Base-by-base conservation (phyloP, 2,797 vertebrate species). In the Scolopax rusticola region DNA sequence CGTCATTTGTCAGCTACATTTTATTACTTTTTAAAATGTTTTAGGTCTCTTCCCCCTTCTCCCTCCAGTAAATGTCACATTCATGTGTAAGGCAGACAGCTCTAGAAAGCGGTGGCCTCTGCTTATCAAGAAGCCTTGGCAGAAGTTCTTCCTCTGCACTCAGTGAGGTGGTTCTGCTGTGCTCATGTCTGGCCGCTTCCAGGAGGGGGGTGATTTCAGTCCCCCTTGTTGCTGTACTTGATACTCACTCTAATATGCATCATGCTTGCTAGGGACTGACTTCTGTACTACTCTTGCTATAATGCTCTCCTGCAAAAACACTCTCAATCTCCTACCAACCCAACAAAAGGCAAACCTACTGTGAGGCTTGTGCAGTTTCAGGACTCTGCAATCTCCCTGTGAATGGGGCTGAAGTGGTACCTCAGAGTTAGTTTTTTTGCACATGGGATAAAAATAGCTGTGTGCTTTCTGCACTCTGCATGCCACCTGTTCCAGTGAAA, bases 401-500 rank as follows among this genome's bases (percentile, higher is more conserved):
- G 64, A 74, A 64, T 25, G 45, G 57, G 59, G 21, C 48, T 61
- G 68, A 14, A 81, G 50, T 11, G 53, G 12, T 60, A 47, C 12
- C 32, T 56, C 57, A 17, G 38, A 43, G 41, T 11, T 63, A 45
- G 59, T 79, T 90, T 75, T 81, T 65, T 64, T 91, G 83, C 57
- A 38, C 0, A 0, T 67, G 73, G 68, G 41, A 56, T 78, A 78
- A 86, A 95, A 96, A 95, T 87, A 93, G 78, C 81, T 51, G 7
- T 15, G 73, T 74, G 56, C 87, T 43, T 53, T 90, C 70, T 96
- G 81, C 68, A 78, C 47, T n/a, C 9, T 89, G 50, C 56, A 18
- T 28, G 12, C 92, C 97, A 98, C 94, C 97, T 98, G 96, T 92
- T 91, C 78, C 32, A 43, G 48, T 68, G 95, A 93, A 94, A 98